Conservation (phyloP, 1,140 invertebrate genomes). For the Diorhabda carinulata region DNA sequence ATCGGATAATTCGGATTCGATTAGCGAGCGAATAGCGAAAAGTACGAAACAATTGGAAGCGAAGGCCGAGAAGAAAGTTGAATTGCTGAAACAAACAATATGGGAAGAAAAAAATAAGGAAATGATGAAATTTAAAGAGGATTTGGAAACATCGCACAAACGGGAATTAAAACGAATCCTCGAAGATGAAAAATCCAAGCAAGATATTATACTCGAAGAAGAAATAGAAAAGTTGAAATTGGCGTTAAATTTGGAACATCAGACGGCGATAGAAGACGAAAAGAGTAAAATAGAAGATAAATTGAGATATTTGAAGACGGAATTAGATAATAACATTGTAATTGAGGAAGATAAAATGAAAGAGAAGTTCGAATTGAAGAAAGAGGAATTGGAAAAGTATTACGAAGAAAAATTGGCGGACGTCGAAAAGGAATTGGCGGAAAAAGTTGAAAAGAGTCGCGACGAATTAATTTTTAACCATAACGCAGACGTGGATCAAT, state of each 20-base stretch:
- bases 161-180: constrained; percentile 54
- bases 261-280: constrained; percentile 47
- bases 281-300: constrained; percentile 46
- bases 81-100: constrained; percentile 43
- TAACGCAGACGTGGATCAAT: constrained; percentile 49
- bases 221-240: constrained; percentile 48
- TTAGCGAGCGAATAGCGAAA: constrained; percentile 39
- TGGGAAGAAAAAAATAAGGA: constrained; percentile 45
- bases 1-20: constrained; percentile 28
- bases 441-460: constrained; percentile 49
- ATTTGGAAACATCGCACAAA: constrained; percentile 53
- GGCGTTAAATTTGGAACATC: constrained; percentile 47
- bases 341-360: constrained; percentile 49
- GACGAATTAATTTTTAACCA: constrained; percentile 50
- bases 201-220: constrained; percentile 46
- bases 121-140: constrained; percentile 45
- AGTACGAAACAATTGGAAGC: constrained; percentile 48
- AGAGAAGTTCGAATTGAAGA: constrained; percentile 48
- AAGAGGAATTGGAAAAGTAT: constrained; percentile 47
- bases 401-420: constrained; percentile 46
- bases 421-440: constrained; percentile 46
- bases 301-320: constrained; percentile 47
- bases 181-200: constrained; percentile 45
- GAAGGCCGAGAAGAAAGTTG: constrained; percentile 52
- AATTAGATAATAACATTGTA: constrained; percentile 49